These are phyloP conservation scores for Noctua pronuba DNA, from an alignment of 2,888 invertebrate species.

Conservation along the genomic window DNA sequence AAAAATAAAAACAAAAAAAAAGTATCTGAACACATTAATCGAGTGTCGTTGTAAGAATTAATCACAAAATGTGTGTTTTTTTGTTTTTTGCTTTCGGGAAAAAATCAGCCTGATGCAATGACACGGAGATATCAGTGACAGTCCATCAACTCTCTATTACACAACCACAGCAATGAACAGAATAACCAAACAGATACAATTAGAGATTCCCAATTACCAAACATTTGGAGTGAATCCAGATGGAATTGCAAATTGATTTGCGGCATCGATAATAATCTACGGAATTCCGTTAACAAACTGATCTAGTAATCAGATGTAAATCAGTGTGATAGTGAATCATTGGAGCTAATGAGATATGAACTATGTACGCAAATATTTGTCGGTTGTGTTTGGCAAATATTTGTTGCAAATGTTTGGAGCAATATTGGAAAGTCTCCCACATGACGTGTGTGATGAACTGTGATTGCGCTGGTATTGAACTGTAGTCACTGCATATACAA, in stretches of 20 bases:
- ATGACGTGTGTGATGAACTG: too few relatives aligned
- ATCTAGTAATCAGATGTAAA: slow-evolving; percentile 52
- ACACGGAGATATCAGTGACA: background rate
- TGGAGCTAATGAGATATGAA: slow-evolving; percentile 34
- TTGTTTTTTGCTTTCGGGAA: too few relatives aligned
- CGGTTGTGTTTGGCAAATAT: background rate
- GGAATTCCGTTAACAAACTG: slow-evolving; percentile 43
- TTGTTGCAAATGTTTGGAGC: slow-evolving; percentile 1
- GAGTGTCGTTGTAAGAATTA: too few relatives aligned
- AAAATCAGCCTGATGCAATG: background rate
- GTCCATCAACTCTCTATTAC: background rate
- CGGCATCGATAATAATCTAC: slow-evolving; percentile 48
- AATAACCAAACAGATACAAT: slow-evolving; percentile 49
- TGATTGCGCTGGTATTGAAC: background rate
- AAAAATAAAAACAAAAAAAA: too few relatives aligned
- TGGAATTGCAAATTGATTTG: slow-evolving; percentile 62
- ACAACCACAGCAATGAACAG: slow-evolving; percentile 17
- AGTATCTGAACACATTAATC: too few relatives aligned
- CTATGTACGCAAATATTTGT: background rate
- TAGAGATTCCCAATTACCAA: slow-evolving; percentile 40
- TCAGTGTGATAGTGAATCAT: slow-evolving; percentile 32
- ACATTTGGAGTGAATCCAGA: slow-evolving; percentile 51
- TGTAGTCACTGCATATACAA: background rate
- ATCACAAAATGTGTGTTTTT: too few relatives aligned
- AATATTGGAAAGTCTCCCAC: background rate